Base-by-base conservation (phyloP, 2,797 vertebrate species). In the Cryptoprocta ferox region DNA sequence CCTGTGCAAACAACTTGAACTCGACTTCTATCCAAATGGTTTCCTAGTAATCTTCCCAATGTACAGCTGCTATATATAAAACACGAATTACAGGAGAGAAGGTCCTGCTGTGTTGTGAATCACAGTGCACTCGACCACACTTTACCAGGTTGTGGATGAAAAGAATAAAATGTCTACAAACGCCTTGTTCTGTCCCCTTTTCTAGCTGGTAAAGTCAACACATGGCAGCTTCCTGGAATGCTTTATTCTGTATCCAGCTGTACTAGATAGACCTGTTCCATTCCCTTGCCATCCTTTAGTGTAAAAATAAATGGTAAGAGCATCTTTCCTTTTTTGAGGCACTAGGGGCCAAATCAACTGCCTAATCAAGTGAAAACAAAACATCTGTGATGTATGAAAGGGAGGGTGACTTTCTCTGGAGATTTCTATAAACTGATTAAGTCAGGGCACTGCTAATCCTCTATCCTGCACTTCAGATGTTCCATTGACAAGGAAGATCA, bases 391-490 rank as follows among this genome's bases (percentile, higher is more conserved):
- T 7, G 66, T 75, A 42, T 75, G 45, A 96, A 96, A 97, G 97
- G 89, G 10, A 93, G 94, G 45, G 63, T 37, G 1, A 70, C 53
- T 97, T 97, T 97, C 94, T 97, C 96, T 84, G 70, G 89, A 97
- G 96, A 96, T 92, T 98, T 97, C 95, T 79, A 95, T 98, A 97
- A 98, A 98, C 96, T 98, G 97, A 97, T 98, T 98, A 97, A 97
- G 87, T 16, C 32, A 21, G 95, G 26, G 30, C 53, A 91, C 93
- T 91, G 93, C 48, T 97, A 95, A 97, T 97, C 86, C 95, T 93
- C 50, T 26, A 45, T 90, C 93, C 45, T 91, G 92, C 48, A 85
- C 92, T 83, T 97, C 97, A 97, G 50, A 95, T 26, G 78, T 96
- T 95, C 94, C 97, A 97, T 37, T 83, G 92, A 91, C 76, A 89